These are phyloP conservation scores for Spheniscus humboldti DNA, from an alignment of 2,797 vertebrate species.

Conservation along the genomic window DNA sequence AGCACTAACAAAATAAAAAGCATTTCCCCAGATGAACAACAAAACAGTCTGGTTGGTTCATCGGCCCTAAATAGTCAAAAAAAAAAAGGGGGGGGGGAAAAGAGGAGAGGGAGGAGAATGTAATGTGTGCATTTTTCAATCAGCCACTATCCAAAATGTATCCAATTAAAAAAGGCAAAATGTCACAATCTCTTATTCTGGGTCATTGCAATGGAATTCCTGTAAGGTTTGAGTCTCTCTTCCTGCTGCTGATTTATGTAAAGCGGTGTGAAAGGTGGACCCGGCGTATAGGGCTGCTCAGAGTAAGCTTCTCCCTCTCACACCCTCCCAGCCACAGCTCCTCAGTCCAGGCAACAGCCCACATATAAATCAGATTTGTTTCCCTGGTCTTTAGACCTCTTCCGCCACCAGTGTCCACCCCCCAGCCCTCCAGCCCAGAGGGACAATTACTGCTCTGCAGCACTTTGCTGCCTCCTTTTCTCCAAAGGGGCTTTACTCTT, in stretches of 20 bases:
- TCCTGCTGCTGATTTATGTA: constrained; percentile 46
- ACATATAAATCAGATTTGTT: constrained; percentile 14
- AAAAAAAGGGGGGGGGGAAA: fast-evolving
- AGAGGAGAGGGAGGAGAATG: background rate
- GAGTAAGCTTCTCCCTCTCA: background rate
- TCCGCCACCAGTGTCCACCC: background rate
- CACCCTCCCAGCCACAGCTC: background rate
- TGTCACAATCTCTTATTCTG: constrained; percentile 58
- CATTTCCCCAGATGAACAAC: background rate
- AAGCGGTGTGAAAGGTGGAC: constrained; percentile 44
- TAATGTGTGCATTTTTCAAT: constrained; percentile 1
- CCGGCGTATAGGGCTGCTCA: background rate
- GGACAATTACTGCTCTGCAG: background rate
- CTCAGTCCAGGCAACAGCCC: background rate
- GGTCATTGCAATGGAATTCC: constrained; percentile 65
- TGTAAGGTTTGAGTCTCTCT: constrained; percentile 4
- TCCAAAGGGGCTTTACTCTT: background rate
- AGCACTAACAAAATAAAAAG: background rate
- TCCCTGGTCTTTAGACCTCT: background rate
- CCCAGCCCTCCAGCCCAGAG: background rate
- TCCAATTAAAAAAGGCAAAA: constrained; percentile 57
- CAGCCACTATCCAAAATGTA: constrained; percentile 30
- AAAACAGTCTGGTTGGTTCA: background rate
- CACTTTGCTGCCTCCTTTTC: background rate
- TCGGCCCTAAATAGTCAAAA: background rate